Evolutionary conservation across 1,140 invertebrate species (phyloP).

Genomic region (Protaetia brevitarsis): DNA sequence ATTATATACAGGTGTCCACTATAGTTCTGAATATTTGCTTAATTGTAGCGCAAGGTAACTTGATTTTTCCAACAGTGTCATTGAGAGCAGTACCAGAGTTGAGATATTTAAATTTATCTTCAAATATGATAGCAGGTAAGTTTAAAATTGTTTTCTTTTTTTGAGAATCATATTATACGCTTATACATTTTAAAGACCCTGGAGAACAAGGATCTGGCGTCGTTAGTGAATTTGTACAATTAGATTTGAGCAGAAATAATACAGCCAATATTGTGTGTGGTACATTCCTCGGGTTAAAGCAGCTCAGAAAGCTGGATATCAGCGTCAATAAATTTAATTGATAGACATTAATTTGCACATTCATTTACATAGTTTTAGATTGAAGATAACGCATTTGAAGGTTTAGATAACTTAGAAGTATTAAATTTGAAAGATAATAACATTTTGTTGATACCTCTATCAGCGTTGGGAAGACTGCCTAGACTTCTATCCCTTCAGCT

Average conservation of each 20-base stretch:
- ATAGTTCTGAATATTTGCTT: too few species aligned
- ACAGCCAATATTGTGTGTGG: constrained; percentile 75
- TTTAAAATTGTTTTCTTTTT: too few species aligned
- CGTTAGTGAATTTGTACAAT: constrained; percentile 65
- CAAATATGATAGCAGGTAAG: too few species aligned
- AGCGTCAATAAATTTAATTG: constrained; percentile 62
- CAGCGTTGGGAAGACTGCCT: constrained; percentile 71
- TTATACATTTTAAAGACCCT: too few species aligned
- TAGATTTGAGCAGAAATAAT: constrained; percentile 81
- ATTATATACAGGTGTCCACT: too few species aligned
- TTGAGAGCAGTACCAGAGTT: too few species aligned
- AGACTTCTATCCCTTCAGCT: constrained; percentile 70
- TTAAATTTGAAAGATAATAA: constrained; percentile 85
- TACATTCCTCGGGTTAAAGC: constrained; percentile 69
- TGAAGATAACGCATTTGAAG: constrained; percentile 81
- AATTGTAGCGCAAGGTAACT: too few species aligned
- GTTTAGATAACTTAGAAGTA: constrained; percentile 70
- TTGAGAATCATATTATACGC: too few species aligned
- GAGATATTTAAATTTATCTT: too few species aligned
- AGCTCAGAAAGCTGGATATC: constrained; percentile 72
- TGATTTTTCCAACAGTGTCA: too few species aligned
- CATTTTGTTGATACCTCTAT: constrained; percentile 76
- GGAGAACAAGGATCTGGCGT: constrained; percentile 64
- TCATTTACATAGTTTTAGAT: constrained; percentile 58
- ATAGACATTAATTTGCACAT: not conserved